Evolutionary conservation across 2,113 vertebrate genomes (phyloP), one percentile per base, ranked within the genome.

Genomic region (Asarcornis scutulata): DNA sequence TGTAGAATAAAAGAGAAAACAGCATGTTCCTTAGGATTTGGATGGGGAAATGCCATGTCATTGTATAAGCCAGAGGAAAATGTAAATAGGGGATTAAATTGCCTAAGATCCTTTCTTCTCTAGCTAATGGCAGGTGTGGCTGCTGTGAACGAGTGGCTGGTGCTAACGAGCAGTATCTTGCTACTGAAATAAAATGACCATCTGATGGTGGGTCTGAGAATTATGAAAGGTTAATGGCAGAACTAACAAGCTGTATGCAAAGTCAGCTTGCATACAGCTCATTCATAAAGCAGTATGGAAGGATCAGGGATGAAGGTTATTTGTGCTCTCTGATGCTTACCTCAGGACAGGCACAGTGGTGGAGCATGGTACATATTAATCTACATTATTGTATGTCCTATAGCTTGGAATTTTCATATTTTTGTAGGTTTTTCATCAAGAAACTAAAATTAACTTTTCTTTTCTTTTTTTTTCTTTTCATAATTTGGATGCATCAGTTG

Each of bases 11-110:
- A 91, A 44, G 69, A 87, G 31, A 91, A 83, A 88, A 72, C 5
- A 78, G 32, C 60, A 3, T 60, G 15, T 86, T 78, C 26, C 31
- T 62, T 62, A 71, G 72, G 67, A 58, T 87, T 85, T 93, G 75
- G 89, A 69, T 67, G n/a, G 50, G 27, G 36, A 79, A 90, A 38
- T 48, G 15, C 71, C 62, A 5, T 44, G 55, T 50, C 0, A 0
- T 55, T 74, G 26, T 3, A 23, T 9, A 92, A 84, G 73, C 44
- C 62, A 74, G 66, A 78, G 26, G 15, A 26, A 78, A 71, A 50
- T 52, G 23, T 76, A 58, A 0, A 2, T 5, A 66, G 40, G 7
- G 52, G n/a, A 40, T 63, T 66, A 59, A 76, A n/a, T 67, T 0
- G 1, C 59, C 29, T 22, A 3, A 23, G 11, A 27, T 58, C 67